phyloP scores from a whole-genome alignment of 2,888 invertebrate genomes.

The Hymenopus coronatus region DNA sequence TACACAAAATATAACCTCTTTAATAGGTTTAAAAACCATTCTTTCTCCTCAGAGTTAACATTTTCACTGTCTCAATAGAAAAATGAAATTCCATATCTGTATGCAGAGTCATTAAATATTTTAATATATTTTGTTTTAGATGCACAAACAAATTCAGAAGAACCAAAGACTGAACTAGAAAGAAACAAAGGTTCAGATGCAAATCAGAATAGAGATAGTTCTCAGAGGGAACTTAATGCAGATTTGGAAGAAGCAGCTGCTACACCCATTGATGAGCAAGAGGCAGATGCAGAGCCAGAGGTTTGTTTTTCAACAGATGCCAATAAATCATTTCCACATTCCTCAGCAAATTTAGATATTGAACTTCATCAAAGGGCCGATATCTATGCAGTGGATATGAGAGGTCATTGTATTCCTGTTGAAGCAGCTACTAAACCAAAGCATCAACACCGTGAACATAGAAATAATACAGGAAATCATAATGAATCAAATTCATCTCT shows the following conservation, averaged over 20 bases:
- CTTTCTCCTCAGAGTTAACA: too few species aligned
- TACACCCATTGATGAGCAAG: not conserved
- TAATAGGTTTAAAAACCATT: too few species aligned
- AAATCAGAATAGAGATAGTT: not conserved
- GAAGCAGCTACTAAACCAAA: not conserved
- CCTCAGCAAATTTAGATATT: not conserved
- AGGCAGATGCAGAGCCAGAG: not conserved
- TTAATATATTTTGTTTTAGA: not conserved
- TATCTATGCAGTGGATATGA: slow-evolving; percentile 16
- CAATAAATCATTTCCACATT: not conserved
- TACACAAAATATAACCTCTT: too few species aligned
- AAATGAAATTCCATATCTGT: too few species aligned
- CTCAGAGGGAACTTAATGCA: not conserved
- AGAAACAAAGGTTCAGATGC: not conserved
- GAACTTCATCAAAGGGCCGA: not conserved
- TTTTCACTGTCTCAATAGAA: too few species aligned
- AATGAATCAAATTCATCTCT: not conserved
- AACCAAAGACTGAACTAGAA: not conserved
- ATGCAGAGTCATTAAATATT: too few species aligned
- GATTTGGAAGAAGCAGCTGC: not conserved
- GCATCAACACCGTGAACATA: too few species aligned
- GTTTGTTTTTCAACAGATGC: not conserved
- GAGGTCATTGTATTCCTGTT: slow-evolving; percentile 12
- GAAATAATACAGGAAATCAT: not conserved
- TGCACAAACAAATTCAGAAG: not conserved